phyloP scores from a whole-genome alignment of 2,797 vertebrate genomes.

The Characodon lateralis region DNA sequence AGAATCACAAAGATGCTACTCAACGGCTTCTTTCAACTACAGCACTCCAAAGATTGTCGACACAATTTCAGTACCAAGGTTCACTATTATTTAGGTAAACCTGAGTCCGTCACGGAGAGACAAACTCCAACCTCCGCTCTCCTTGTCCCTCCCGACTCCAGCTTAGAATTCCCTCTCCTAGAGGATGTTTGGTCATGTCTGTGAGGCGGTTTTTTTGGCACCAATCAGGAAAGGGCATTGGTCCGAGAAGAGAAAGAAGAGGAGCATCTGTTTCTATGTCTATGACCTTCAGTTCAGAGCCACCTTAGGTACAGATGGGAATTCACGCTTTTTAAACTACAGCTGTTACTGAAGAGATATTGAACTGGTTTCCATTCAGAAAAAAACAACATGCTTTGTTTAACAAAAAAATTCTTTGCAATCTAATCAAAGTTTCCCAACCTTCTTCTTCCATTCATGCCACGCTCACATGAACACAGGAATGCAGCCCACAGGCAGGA shows the following conservation, averaged over 20 bases:
- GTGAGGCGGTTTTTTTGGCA: background rate
- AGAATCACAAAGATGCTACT: background rate
- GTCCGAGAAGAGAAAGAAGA: background rate
- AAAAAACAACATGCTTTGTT: background rate
- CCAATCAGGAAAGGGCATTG: background rate
- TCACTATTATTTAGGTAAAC: slow-evolving; percentile 21
- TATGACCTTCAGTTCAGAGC: no score
- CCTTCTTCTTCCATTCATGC: background rate
- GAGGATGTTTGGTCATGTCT: background rate
- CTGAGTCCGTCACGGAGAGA: slow-evolving; percentile 53
- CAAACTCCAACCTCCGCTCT: background rate
- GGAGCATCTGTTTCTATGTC: background rate
- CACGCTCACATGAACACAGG: background rate
- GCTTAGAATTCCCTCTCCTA: background rate
- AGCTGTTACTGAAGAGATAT: no score
- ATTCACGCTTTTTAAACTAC: no score
- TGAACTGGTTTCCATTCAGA: no score
- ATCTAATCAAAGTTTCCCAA: background rate
- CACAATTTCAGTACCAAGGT: slow-evolving; percentile 44
- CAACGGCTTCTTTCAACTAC: slow-evolving; percentile 14
- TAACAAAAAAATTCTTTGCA: background rate
- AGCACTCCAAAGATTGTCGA: slow-evolving; percentile 65
- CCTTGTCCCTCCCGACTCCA: background rate
- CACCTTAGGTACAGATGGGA: no score
- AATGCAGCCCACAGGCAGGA: background rate